phyloP scores from a whole-genome alignment of 2,113 vertebrate genomes.

The Dicaeum eximium region DNA sequence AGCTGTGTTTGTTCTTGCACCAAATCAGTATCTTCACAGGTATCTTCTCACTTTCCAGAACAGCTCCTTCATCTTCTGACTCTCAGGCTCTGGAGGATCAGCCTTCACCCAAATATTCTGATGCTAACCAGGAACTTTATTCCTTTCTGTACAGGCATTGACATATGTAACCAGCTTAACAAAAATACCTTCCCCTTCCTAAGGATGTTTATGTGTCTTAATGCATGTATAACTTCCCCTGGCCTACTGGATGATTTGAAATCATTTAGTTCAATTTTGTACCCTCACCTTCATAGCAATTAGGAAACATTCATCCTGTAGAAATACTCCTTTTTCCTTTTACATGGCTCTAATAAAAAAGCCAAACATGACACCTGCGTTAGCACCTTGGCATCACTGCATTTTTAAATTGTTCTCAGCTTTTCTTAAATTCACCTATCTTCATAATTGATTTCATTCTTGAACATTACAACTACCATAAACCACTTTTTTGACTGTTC shows the following conservation, averaged over 20 bases:
- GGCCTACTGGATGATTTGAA: not conserved
- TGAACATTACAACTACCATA: not conserved
- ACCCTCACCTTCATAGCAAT: not conserved
- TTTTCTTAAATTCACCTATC: not conserved
- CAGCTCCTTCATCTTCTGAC: not conserved
- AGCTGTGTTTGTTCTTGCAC: not conserved
- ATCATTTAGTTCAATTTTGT: not conserved
- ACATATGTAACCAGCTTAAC: not conserved
- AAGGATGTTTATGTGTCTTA: not conserved
- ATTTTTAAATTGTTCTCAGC: not conserved
- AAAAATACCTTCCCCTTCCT: not conserved
- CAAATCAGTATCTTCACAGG: not conserved
- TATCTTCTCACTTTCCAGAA: not conserved
- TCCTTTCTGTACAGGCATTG: not conserved
- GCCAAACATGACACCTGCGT: fast-evolving
- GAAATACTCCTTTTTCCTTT: not conserved
- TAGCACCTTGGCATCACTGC: not conserved
- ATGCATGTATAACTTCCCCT: not conserved
- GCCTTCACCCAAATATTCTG: not conserved
- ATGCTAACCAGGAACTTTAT: not conserved
- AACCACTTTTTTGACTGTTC: not conserved
- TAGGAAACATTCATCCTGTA: not conserved
- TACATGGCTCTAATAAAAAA: not conserved
- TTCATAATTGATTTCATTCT: not conserved
- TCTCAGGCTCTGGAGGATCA: not conserved